phyloP scores from a whole-genome alignment of 2,888 invertebrate genomes.

The Aporophyla lueneburgensis region DNA sequence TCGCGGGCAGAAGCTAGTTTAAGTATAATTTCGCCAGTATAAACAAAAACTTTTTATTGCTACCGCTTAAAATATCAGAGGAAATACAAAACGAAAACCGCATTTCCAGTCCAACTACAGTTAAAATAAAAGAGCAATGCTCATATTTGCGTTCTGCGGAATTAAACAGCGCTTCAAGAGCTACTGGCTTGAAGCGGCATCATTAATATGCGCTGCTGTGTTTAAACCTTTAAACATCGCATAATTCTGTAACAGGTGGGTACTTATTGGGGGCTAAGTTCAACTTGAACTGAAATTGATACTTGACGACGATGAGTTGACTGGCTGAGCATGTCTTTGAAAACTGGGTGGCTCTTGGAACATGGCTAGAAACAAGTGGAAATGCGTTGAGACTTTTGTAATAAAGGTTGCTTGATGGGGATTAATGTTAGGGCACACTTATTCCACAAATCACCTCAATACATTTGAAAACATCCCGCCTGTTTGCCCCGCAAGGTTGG shows the following conservation, averaged over 20 bases:
- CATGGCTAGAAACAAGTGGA: conserved; percentile 18
- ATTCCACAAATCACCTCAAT: neutral
- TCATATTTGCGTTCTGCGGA: conserved; percentile 45
- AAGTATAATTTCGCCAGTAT: neutral
- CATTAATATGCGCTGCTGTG: conserved; percentile 55
- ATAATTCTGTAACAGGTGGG: conserved; percentile 61
- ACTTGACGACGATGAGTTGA: conserved; percentile 45
- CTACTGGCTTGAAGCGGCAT: conserved; percentile 40
- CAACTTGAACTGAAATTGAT: conserved; percentile 53
- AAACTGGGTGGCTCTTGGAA: conserved; percentile 11
- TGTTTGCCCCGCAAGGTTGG: too few relatives aligned
- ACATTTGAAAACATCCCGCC: neutral
- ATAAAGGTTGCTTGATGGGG: neutral
- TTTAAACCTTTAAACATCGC: conserved; percentile 45
- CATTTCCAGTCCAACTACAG: conserved; percentile 30
- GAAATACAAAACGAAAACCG: conserved; percentile 26
- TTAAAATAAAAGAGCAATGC: conserved; percentile 40
- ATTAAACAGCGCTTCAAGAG: conserved; percentile 46
- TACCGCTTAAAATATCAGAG: conserved; percentile 13
- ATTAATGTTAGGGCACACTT: neutral
- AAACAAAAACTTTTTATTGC: conserved; percentile 5
- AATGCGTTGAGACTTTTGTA: neutral
- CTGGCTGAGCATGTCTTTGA: conserved; percentile 19
- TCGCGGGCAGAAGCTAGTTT: too few relatives aligned
- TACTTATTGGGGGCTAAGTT: conserved; percentile 57